These are phyloP conservation scores for Coenonympha arcania DNA, from an alignment of 2,888 invertebrate species.

Conservation along the genomic window DNA sequence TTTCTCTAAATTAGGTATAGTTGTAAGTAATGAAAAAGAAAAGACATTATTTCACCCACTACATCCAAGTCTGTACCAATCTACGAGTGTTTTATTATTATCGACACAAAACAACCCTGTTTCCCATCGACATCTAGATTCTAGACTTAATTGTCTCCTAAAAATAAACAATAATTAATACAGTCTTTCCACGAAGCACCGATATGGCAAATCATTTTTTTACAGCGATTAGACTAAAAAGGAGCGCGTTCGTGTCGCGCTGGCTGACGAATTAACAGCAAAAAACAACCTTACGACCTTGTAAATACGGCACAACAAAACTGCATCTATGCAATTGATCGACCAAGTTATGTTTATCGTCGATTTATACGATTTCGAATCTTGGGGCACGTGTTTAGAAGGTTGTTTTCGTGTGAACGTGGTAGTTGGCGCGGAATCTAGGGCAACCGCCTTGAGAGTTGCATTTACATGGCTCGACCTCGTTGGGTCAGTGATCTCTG, in stretches of 20 bases:
- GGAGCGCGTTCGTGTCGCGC: conserved; percentile 63
- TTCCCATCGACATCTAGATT: neutral
- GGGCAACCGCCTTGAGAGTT: conserved; percentile 65
- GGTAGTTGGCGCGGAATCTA: conserved; percentile 43
- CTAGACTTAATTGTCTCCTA: conserved; percentile 10
- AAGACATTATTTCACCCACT: conserved; percentile 1
- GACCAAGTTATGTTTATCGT: conserved; percentile 9
- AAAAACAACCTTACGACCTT: conserved; percentile 31
- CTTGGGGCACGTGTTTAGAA: conserved; percentile 6
- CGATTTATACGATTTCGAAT: conserved; percentile 28
- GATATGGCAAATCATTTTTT: conserved; percentile 32
- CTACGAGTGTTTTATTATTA: too few species aligned
- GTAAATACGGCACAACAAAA: conserved; percentile 18
- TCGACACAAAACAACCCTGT: neutral
- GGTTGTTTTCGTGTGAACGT: conserved; percentile 10
- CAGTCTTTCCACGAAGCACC: conserved; percentile 25
- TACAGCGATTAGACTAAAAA: conserved; percentile 63
- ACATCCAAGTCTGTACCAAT: neutral
- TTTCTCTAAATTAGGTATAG: too few species aligned
- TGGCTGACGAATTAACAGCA: conserved; percentile 33
- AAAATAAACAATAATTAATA: conserved; percentile 17
- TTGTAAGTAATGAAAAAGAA: too few species aligned
- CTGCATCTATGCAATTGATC: conserved; percentile 26
- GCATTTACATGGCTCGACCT: conserved; percentile 67
- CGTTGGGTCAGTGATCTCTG: conserved; percentile 59